Percentiles rank a stretch among this genome's conserved stretches.
Evolutionary conservation across 2,113 vertebrate species (phyloP).

Genomic region (Tachuris rubrigastra): DNA sequence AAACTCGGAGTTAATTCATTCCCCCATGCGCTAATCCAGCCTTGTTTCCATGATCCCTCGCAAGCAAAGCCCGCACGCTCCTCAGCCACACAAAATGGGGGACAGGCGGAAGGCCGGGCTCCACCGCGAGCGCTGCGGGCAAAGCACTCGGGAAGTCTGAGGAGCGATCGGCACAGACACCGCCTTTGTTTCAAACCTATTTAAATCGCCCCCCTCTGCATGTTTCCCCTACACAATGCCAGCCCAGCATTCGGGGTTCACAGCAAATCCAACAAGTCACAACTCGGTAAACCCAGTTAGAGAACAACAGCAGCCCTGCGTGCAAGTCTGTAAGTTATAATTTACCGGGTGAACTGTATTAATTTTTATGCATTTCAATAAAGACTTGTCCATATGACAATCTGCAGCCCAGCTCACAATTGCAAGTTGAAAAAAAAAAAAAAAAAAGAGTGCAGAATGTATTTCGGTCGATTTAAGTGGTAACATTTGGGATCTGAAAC

Average conservation of each 20-base stretch:
- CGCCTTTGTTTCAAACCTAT: rapidly evolving
- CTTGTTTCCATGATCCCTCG: neutral
- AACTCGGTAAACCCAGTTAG: neutral
- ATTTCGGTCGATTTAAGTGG: neutral
- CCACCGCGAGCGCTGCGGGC: neutral
- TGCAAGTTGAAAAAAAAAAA: neutral
- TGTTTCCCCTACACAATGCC: neutral
- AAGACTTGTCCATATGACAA: no score
- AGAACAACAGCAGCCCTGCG: neutral
- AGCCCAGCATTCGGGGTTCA: neutral
- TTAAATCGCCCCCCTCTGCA: neutral
- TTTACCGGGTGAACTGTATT: neutral
- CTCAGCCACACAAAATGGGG: neutral
- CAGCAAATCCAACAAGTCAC: neutral
- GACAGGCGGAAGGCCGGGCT: neutral
- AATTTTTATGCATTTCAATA: neutral
- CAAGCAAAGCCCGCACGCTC: neutral
- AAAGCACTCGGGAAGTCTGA: no score
- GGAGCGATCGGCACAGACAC: neutral
- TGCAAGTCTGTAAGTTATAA: no score
- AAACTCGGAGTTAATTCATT: neutral
- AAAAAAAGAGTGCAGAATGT: neutral
- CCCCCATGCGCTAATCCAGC: neutral
- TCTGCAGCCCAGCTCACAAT: neutral
- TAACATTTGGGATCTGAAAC: neutral